Evolutionary conservation across 2,113 vertebrate species (phyloP).

Genomic region (Cottus gobio): DNA sequence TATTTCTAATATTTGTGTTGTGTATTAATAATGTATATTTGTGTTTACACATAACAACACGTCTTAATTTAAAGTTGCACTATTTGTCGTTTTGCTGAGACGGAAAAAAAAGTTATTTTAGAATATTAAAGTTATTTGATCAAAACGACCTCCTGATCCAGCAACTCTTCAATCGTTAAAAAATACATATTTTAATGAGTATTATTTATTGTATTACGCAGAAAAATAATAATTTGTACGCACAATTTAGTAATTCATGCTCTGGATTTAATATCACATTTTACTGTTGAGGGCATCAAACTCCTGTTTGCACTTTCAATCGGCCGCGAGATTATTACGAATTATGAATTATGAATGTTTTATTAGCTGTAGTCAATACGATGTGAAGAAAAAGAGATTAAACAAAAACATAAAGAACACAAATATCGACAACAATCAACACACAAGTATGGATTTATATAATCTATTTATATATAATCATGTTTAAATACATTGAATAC

Average conservation of each 20-base stretch:
- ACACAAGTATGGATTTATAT: background rate
- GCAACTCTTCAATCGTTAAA: background rate
- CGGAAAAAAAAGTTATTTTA: background rate
- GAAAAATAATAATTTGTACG: background rate
- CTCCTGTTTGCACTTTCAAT: background rate
- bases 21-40: conserved; percentile 72
- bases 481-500: background rate
- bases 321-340: background rate
- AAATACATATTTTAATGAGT: background rate
- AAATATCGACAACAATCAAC: background rate
- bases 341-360: background rate
- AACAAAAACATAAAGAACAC: background rate
- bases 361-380: background rate
- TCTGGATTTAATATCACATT: background rate
- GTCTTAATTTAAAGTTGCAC: conserved; percentile 72
- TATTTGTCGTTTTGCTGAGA: conserved; percentile 44
- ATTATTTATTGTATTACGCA: background rate
- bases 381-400: too few species aligned
- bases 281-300: background rate
- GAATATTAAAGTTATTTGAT: background rate
- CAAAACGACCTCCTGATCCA: background rate
- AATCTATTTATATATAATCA: too few species aligned
- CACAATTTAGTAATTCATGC: background rate
- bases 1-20: conserved; percentile 76
- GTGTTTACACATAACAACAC: conserved; percentile 71